phyloP scores from a whole-genome alignment of 2,888 invertebrate genomes.

The Poecilobothrus nobilitatus region DNA sequence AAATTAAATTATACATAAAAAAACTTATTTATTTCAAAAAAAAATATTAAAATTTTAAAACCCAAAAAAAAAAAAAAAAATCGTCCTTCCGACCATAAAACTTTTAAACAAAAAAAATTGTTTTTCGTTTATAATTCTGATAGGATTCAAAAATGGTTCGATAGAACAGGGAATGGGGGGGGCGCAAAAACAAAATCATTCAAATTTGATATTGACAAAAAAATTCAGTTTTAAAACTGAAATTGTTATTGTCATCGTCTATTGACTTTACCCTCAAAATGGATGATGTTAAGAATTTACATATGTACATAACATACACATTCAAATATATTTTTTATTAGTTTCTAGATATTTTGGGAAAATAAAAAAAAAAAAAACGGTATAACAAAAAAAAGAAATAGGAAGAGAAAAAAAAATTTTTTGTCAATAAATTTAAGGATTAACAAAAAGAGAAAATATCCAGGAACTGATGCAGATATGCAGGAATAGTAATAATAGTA shows the following conservation, averaged over 20 bases:
- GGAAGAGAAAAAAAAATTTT: background rate
- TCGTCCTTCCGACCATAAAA: too few relatives aligned
- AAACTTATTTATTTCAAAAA: too few relatives aligned
- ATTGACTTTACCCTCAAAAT: slow-evolving; percentile 1
- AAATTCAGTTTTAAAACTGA: too few relatives aligned
- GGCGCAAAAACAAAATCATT: background rate
- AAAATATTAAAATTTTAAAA: too few relatives aligned
- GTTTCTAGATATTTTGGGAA: background rate
- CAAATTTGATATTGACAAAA: background rate
- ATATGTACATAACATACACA: too few relatives aligned
- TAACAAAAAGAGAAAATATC: background rate
- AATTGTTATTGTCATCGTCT: slow-evolving; percentile 1
- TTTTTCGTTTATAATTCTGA: too few relatives aligned
- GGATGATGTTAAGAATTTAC: background rate
- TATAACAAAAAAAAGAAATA: background rate
- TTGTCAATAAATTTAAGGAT: background rate
- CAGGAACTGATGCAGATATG: background rate
- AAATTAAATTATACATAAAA: too few relatives aligned
- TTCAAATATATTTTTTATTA: background rate
- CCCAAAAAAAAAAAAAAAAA: too few relatives aligned
- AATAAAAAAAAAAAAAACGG: background rate
- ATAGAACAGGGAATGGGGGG: too few relatives aligned
- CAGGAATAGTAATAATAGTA: too few relatives aligned
- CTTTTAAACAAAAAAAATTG: too few relatives aligned
- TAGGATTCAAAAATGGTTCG: too few relatives aligned